Conservation (phyloP, 2,888 invertebrate species). For the Xestia rhomboidea region DNA sequence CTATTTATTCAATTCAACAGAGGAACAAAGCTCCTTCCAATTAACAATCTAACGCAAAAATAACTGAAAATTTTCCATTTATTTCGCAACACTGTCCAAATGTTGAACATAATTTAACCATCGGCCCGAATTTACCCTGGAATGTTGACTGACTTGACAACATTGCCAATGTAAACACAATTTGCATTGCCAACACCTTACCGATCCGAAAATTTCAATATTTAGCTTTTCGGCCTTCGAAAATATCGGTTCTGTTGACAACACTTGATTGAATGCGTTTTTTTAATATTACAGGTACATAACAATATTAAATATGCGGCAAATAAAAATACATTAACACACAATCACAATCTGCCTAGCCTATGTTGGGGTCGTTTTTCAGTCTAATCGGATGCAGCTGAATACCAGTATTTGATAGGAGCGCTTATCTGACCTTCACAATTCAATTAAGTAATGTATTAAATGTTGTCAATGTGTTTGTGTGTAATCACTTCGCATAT, state of each 20-base stretch:
- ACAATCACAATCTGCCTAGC: background rate
- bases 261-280: conserved; percentile 50
- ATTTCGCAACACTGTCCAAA: conserved; percentile 53
- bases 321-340: background rate
- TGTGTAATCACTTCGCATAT: background rate
- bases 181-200: conserved; percentile 75
- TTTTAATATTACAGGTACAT: background rate
- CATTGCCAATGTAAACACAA: conserved; percentile 74
- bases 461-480: background rate
- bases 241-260: conserved; percentile 58
- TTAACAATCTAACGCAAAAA: conserved; percentile 41
- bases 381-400: no score
- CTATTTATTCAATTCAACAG: conserved; percentile 17
- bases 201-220: conserved; percentile 74
- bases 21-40: conserved; percentile 30
- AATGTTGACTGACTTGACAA: conserved; percentile 76
- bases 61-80: conserved; percentile 50
- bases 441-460: no score
- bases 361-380: no score
- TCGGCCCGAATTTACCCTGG: conserved; percentile 57
- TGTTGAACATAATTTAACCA: conserved; percentile 67
- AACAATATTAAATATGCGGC: background rate
- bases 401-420: background rate
- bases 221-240: conserved; percentile 66
- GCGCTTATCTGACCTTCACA: background rate